Evolutionary conservation across 2,113 vertebrate genomes (phyloP).

Genomic region (Ophiodon elongatus): DNA sequence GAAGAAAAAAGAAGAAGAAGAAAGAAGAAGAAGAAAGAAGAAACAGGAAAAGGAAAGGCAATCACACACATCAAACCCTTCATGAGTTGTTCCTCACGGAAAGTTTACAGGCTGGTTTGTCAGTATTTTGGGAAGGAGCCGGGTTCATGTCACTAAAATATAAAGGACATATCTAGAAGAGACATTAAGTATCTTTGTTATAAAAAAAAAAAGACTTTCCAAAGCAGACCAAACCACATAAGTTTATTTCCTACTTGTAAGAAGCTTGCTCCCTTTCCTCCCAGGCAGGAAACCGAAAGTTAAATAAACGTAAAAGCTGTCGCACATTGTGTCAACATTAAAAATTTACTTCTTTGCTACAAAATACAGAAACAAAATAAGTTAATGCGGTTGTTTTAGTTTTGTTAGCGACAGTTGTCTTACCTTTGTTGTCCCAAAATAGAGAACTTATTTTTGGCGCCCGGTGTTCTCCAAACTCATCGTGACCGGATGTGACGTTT

Average conservation of each 20-base stretch:
- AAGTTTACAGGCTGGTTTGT: not conserved
- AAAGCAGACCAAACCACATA: not conserved
- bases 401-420: not conserved
- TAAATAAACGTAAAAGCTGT: not conserved
- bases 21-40: too few species aligned
- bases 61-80: not conserved
- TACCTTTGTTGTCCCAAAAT: constrained; percentile 5
- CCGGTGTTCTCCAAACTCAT: not conserved
- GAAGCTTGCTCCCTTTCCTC: not conserved
- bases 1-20: too few species aligned
- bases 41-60: not conserved
- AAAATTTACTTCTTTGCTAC: not conserved
- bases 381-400: not conserved
- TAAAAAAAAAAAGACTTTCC: not conserved
- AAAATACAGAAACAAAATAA: not conserved
- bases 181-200: not conserved
- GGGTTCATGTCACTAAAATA: too few species aligned
- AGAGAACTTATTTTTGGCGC: constrained; percentile 37
- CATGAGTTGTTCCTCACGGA: too few species aligned
- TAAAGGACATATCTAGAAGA: not conserved
- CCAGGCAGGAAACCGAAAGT: not conserved
- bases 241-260: not conserved
- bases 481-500: constrained; percentile 10
- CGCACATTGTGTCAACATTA: not conserved
- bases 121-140: not conserved